Conservation (phyloP, 2,888 invertebrate species). For the Isoperla grammatica region DNA sequence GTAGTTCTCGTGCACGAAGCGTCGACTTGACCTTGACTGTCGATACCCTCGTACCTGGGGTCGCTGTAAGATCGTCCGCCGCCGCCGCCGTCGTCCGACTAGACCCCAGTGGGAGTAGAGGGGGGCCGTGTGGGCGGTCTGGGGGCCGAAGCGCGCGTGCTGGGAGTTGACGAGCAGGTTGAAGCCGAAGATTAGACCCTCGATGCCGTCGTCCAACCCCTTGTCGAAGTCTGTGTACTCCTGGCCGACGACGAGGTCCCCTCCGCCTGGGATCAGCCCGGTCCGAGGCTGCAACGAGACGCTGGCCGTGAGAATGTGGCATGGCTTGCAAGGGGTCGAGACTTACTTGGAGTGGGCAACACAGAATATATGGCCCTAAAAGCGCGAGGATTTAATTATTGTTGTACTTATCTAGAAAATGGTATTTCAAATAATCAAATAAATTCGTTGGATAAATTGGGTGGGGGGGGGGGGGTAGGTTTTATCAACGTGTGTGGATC, state of each 20-base stretch:
- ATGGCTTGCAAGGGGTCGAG: too few relatives aligned
- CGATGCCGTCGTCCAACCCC: slow-evolving; percentile 58
- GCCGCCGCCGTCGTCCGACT: background rate
- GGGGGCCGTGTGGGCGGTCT: background rate
- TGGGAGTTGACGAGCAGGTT: slow-evolving; percentile 22
- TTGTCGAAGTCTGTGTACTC: slow-evolving; percentile 61
- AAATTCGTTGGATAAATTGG: too few relatives aligned
- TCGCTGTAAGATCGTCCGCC: background rate
- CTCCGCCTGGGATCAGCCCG: slow-evolving; percentile 52
- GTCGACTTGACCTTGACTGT: slow-evolving; percentile 20
- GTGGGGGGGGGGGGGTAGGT: too few relatives aligned
- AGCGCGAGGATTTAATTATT: too few relatives aligned
- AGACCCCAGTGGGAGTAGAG: too few relatives aligned
- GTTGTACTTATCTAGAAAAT: too few relatives aligned
- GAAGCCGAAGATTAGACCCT: slow-evolving; percentile 62
- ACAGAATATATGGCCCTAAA: too few relatives aligned
- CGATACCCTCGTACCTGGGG: background rate
- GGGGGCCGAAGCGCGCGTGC: background rate
- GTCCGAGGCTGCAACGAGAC: slow-evolving; percentile 50
- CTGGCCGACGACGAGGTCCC: slow-evolving; percentile 64
- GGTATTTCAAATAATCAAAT: too few relatives aligned
- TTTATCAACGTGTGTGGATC: too few relatives aligned
- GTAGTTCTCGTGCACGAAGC: slow-evolving; percentile 46
- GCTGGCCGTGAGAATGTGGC: background rate
- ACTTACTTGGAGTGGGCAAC: too few relatives aligned